Conservation (phyloP, 2,797 vertebrate genomes). For the Takifugu rubripes region DNA sequence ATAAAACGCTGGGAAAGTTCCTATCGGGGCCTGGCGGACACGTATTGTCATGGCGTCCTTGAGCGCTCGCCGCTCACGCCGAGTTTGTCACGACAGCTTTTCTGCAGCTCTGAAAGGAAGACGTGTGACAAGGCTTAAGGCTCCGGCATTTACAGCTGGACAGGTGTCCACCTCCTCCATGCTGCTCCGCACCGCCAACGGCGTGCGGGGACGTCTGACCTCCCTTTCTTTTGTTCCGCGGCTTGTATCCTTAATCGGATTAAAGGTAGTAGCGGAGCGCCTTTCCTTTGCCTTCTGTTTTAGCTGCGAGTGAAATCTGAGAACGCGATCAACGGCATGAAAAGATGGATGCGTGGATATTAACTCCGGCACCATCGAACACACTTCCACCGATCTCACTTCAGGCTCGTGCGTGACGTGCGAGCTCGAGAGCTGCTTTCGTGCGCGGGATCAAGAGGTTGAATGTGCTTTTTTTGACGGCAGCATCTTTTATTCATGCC, state of each 20-base stretch:
- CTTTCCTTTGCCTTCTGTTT: too few species aligned
- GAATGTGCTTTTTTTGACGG: slow-evolving; percentile 34
- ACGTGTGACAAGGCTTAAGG: slow-evolving; percentile 18
- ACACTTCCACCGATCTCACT: slow-evolving; percentile 11
- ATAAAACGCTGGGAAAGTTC: slow-evolving; percentile 41
- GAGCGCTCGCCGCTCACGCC: slow-evolving; percentile 26
- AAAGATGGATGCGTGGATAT: background rate
- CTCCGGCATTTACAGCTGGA: slow-evolving; percentile 53
- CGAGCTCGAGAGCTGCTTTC: background rate
- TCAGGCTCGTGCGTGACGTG: background rate
- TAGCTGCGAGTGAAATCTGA: background rate
- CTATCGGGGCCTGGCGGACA: slow-evolving; percentile 40
- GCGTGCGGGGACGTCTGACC: slow-evolving; percentile 31
- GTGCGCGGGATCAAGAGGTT: slow-evolving; percentile 19
- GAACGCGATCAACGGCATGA: background rate
- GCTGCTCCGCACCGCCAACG: slow-evolving; percentile 48
- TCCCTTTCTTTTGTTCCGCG: slow-evolving; percentile 15
- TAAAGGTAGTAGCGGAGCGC: background rate
- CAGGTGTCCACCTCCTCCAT: slow-evolving; percentile 46
- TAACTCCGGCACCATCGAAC: background rate
- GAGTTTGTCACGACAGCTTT: slow-evolving; percentile 18
- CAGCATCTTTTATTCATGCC: slow-evolving; percentile 78
- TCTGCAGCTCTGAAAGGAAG: slow-evolving; percentile 17
- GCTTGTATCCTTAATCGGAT: background rate
- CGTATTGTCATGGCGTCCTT: slow-evolving; percentile 39